These are phyloP conservation scores for Percopsis omiscomaycus DNA, from an alignment of 2,797 vertebrate genomes.

Conservation along the genomic window DNA sequence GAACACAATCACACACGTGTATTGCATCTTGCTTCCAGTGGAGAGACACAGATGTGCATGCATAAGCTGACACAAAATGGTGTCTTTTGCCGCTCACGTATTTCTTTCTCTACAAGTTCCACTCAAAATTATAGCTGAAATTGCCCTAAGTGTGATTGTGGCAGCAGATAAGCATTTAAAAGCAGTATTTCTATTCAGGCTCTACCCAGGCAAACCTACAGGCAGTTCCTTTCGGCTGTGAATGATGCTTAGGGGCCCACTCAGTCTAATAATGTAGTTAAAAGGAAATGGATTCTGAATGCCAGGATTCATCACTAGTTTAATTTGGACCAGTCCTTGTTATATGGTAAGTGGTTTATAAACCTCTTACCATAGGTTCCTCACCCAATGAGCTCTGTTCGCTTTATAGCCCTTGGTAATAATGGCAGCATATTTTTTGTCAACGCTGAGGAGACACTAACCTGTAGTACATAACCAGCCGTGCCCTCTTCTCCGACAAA, in stretches of 20 bases:
- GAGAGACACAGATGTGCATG: constrained; percentile 19
- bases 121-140: constrained; percentile 57
- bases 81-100: constrained; percentile 27
- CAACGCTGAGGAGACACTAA: constrained; percentile 23
- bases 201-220: constrained; percentile 66
- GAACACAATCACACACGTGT: background rate
- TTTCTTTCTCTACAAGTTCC: constrained; percentile 32
- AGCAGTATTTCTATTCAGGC: constrained; percentile 71
- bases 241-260: constrained; percentile 54
- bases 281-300: constrained; percentile 61
- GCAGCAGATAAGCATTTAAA: constrained; percentile 66
- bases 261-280: constrained; percentile 64
- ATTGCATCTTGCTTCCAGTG: constrained; percentile 29
- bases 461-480: constrained; percentile 44
- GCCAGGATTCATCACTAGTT: constrained; percentile 55
- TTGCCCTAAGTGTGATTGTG: constrained; percentile 72
- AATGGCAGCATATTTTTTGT: constrained; percentile 42
- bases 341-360: constrained; percentile 54
- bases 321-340: constrained; percentile 50
- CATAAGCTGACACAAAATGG: constrained; percentile 31
- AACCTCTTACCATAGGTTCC: constrained; percentile 43
- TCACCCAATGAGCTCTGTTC: constrained; percentile 51
- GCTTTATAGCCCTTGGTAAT: constrained; percentile 48
- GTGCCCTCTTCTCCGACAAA: constrained; percentile 20
- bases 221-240: constrained; percentile 61